Base-by-base conservation (phyloP, 2,888 invertebrate species). In the Rhogogaster chlorosoma region DNA sequence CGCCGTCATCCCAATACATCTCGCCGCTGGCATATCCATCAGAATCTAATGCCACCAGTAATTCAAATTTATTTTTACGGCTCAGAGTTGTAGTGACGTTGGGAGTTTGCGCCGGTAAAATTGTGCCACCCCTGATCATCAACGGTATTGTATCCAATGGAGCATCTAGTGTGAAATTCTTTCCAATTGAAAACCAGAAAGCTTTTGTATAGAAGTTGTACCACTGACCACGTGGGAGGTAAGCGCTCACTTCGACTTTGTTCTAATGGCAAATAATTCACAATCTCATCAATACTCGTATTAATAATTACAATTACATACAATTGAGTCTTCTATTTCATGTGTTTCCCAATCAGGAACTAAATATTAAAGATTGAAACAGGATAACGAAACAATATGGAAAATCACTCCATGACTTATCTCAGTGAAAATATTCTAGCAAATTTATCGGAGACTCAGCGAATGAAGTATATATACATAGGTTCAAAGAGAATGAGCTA, bases 1-100 rank as follows among this genome's bases (percentile, higher is more conserved):
- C 96, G 0, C 97, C 97, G 89, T 97, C 97, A 91, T 98, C 98
- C 97, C 97, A 97, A 93, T 96, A 97, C 10, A 98, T 93, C 86
- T 96, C 95, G 0, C 97, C 97, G 1, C 85, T 87, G 0, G 96
- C 97, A 32, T 88, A 90, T 18, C 94, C 93, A 2, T 89, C 89
- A 0, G 93, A 89, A 90, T 96, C 95, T 0, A 96, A 94, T 0
- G 95, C 96, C 0, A 95, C 95, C 10, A 96, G 90, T 42, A 98
- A 93, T 88, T 96, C 95, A 86, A 97, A 94, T 70, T 95, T 95
- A 49, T 95, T 95, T 88, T 95, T 94, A 86, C 97, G 95, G 70
- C 95, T 95, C 67, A 92, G 93, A 0, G 94, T 94, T 0, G 98
- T 98, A 0, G 96, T 97, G 71, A 91, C 88, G 0, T 94, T 95